Conservation (phyloP, 1,140 invertebrate genomes). For the Diorhabda elongata region DNA sequence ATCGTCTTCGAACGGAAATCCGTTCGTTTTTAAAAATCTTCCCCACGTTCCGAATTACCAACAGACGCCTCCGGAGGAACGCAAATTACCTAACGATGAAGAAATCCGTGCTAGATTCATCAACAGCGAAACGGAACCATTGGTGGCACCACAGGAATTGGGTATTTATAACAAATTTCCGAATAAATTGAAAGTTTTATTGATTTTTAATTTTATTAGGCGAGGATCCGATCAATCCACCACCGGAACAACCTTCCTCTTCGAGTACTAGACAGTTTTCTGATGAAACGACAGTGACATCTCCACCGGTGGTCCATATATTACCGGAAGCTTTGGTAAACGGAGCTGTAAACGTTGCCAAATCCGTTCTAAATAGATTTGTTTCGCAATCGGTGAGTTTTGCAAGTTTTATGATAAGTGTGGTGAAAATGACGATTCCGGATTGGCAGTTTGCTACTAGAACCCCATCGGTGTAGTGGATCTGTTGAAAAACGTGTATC, state of each 20-base stretch:
- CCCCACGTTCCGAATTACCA: conserved; percentile 32
- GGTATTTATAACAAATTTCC: too few species aligned
- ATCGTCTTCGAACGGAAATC: conserved; percentile 11
- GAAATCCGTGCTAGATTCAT: not conserved
- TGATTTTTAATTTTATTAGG: too few species aligned
- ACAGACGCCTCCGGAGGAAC: conserved; percentile 23
- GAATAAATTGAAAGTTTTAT: too few species aligned
- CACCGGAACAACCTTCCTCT: too few species aligned
- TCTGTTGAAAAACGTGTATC: too few species aligned
- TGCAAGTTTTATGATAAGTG: not conserved
- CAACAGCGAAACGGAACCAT: not conserved
- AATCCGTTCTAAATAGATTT: conserved; percentile 44
- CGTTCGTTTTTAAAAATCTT: conserved; percentile 5
- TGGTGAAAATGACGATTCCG: too few species aligned
- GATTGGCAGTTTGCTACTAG: too few species aligned
- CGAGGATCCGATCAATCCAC: too few species aligned
- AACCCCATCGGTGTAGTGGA: too few species aligned
- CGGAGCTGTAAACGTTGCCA: conserved; percentile 46
- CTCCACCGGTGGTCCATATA: conserved; percentile 26
- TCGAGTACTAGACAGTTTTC: not conserved
- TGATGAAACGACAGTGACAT: not conserved
- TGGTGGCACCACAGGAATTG: not conserved
- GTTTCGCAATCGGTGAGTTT: conserved; percentile 28
- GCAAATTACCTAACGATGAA: not conserved
- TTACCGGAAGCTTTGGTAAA: conserved; percentile 42